These are phyloP conservation scores for Amphipoea lucens DNA, from an alignment of 2,888 invertebrate species.

Conservation along the genomic window DNA sequence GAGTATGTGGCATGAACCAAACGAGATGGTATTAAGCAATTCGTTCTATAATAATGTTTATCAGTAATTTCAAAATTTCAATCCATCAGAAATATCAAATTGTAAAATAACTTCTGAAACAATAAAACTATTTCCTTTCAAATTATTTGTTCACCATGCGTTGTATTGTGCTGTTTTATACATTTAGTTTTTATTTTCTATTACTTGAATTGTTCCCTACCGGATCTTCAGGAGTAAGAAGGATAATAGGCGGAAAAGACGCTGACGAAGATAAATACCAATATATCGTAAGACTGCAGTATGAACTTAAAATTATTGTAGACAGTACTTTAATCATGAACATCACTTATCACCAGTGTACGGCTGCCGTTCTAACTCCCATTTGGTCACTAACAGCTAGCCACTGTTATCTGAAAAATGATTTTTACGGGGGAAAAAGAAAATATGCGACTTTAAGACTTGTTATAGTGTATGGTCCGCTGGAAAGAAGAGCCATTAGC, in stretches of 20 bases:
- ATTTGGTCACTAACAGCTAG: slow-evolving; percentile 43
- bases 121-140: slow-evolving; percentile 13
- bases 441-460: neutral
- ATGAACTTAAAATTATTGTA: neutral
- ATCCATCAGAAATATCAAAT: slow-evolving; percentile 6
- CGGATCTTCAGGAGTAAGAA: neutral
- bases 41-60: neutral
- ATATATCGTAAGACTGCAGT: slow-evolving; percentile 38
- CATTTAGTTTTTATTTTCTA: neutral
- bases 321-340: fast-evolving
- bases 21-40: neutral
- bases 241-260: slow-evolving; percentile 36
- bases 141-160: slow-evolving; percentile 27
- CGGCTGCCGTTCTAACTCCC: slow-evolving; percentile 14
- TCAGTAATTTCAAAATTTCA: slow-evolving; percentile 28
- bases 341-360: neutral
- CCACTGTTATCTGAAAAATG: slow-evolving; percentile 13
- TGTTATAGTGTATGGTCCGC: slow-evolving; percentile 11
- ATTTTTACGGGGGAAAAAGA: too few species aligned
- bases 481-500: fast-evolving
- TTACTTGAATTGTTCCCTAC: neutral
- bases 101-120: slow-evolving; percentile 5
- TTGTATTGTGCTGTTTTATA: slow-evolving; percentile 10
- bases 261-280: slow-evolving; percentile 28
- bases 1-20: neutral